Conservation (phyloP, 1,140 invertebrate genomes). For the Popillia japonica region DNA sequence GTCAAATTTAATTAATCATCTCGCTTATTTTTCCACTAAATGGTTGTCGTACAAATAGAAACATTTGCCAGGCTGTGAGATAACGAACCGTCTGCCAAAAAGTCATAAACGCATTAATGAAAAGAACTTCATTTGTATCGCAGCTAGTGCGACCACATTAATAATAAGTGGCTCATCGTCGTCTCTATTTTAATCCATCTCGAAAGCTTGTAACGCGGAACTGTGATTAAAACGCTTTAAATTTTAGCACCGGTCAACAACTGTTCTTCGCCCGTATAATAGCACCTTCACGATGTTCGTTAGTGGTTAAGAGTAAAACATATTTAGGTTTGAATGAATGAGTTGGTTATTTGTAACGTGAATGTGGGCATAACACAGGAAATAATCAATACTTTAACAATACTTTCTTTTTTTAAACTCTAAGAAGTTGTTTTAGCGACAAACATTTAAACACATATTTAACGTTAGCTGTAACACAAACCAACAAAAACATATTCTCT, state of each 20-base stretch:
- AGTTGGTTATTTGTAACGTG: not conserved
- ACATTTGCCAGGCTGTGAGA: too few species aligned
- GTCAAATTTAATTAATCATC: not conserved
- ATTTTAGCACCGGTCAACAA: constrained; percentile 31
- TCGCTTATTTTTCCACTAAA: too few species aligned
- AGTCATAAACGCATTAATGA: not conserved
- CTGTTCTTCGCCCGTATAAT: not conserved
- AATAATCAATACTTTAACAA: too few species aligned
- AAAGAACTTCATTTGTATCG: constrained; percentile 20
- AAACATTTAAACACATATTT: not conserved
- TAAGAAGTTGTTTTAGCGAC: not conserved
- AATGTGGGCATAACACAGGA: not conserved
- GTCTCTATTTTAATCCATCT: constrained; percentile 24
- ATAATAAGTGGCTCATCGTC: constrained; percentile 1
- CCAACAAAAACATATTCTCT: not conserved
- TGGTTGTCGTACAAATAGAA: too few species aligned
- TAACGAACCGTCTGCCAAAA: too few species aligned
- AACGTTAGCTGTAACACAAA: not conserved
- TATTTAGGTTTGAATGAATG: not conserved
- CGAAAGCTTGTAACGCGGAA: constrained; percentile 8
- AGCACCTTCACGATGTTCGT: not conserved
- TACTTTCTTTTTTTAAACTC: too few species aligned
- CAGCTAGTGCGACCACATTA: not conserved
- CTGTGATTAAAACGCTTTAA: not conserved
- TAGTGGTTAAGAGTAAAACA: not conserved